Percentiles rank a stretch among this genome's conserved stretches.
Conservation (phyloP, 2,888 invertebrate species). For the Drosophila villosipedis region DNA sequence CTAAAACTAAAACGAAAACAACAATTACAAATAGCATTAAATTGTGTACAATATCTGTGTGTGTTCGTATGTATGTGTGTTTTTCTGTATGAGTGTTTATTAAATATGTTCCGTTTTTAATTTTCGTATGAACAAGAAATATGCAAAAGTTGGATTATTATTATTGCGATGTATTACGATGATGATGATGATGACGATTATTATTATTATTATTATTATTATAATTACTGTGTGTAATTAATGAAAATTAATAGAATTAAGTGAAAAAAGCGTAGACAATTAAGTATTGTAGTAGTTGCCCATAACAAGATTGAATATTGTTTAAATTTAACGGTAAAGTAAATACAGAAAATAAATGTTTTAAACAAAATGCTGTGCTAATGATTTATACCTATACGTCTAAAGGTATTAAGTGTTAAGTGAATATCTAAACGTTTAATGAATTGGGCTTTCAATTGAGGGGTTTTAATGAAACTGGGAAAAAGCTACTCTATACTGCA, state of each 20-base stretch:
- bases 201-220: conserved; percentile 40
- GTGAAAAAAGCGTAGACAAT: conserved; percentile 57
- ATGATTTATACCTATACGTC: neutral
- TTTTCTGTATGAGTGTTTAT: conserved; percentile 27
- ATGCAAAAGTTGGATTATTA: conserved; percentile 62
- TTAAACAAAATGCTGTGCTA: conserved; percentile 61
- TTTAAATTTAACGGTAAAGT: conserved; percentile 71
- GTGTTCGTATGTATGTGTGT: conserved; percentile 23
- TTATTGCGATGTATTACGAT: conserved; percentile 64
- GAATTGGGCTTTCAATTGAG: neutral
- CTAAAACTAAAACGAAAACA: conserved; percentile 22
- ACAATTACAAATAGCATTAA: conserved; percentile 72
- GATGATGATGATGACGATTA: conserved; percentile 26
- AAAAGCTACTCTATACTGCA: neutral
- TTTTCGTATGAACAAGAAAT: conserved; percentile 75
- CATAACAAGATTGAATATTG: conserved; percentile 78
- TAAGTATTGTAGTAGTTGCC: conserved; percentile 78
- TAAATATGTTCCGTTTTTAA: conserved; percentile 67
- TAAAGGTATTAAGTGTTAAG: neutral
- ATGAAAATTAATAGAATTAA: conserved; percentile 71
- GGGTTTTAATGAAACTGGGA: neutral
- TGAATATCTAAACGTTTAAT: neutral
- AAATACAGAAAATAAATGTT: conserved; percentile 78
- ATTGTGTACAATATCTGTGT: conserved; percentile 40
- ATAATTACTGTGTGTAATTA: conserved; percentile 77